Conservation (phyloP, 1,140 invertebrate genomes). For the Homarus americanus region DNA sequence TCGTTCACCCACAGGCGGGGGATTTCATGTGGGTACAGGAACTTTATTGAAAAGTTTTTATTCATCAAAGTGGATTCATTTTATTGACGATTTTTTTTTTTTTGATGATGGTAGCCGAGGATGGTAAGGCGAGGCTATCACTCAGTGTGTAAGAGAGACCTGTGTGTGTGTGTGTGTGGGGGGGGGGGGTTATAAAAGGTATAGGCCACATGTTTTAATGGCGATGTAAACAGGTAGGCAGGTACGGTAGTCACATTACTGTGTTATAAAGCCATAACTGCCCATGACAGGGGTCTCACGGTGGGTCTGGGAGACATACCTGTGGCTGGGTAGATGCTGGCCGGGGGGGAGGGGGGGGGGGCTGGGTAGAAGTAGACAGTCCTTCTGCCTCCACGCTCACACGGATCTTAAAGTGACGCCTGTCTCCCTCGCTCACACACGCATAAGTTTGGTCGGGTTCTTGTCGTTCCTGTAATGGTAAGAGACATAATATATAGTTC, state of each 20-base stretch:
- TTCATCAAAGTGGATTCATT: too few relatives aligned
- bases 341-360: background rate
- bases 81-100: too few relatives aligned
- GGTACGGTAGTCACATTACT: constrained; percentile 60
- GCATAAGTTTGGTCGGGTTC: too few relatives aligned
- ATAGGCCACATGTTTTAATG: constrained; percentile 9
- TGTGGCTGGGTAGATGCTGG: background rate
- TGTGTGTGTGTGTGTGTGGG: too few relatives aligned
- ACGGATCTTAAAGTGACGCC: background rate
- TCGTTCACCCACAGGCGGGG: too few relatives aligned
- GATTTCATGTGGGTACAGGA: too few relatives aligned
- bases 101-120: background rate
- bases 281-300: constrained; percentile 20
- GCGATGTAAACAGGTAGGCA: constrained; percentile 47
- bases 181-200: background rate
- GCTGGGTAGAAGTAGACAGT: background rate
- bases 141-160: too few relatives aligned
- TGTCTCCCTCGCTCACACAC: background rate
- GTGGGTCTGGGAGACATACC: constrained; percentile 13
- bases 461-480: too few relatives aligned
- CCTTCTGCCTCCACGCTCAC: background rate
- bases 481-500: too few relatives aligned
- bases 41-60: too few relatives aligned
- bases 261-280: constrained; percentile 62
- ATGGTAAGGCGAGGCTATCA: too few relatives aligned